Conservation (phyloP, 1,140 invertebrate genomes). For the Saxidomus purpurata region DNA sequence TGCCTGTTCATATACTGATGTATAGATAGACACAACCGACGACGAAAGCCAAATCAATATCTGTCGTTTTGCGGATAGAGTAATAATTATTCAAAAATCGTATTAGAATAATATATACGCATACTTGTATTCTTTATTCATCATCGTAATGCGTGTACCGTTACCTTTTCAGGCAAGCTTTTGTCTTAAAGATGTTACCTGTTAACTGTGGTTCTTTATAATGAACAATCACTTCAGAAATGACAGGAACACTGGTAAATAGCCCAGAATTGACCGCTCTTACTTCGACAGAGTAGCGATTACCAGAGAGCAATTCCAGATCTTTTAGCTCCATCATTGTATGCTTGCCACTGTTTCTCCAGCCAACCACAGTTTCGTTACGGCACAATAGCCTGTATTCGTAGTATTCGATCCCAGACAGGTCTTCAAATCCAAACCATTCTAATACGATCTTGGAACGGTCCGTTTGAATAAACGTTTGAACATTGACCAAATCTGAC, state of each 20-base stretch:
- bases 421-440: conserved; percentile 25
- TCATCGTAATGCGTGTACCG: no score
- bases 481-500: neutral
- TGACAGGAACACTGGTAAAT: neutral
- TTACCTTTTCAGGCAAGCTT: no score
- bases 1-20: no score
- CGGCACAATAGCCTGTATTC: neutral
- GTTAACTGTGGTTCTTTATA: neutral
- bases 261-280: conserved; percentile 19
- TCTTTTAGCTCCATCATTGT: neutral
- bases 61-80: no score
- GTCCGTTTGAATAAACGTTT: neutral
- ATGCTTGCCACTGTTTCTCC: neutral
- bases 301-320: neutral
- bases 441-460: neutral
- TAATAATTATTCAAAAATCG: no score
- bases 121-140: no score
- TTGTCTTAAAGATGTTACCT: conserved; percentile 12
- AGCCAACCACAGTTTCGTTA: neutral
- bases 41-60: no score
- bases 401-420: neutral
- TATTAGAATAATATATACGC: no score
- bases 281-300: neutral
- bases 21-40: no score
- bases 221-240: neutral